Evolutionary conservation across 2,113 vertebrate genomes (phyloP), one percentile per base, ranked within the genome.

Genomic region (Chunga burmeisteri): DNA sequence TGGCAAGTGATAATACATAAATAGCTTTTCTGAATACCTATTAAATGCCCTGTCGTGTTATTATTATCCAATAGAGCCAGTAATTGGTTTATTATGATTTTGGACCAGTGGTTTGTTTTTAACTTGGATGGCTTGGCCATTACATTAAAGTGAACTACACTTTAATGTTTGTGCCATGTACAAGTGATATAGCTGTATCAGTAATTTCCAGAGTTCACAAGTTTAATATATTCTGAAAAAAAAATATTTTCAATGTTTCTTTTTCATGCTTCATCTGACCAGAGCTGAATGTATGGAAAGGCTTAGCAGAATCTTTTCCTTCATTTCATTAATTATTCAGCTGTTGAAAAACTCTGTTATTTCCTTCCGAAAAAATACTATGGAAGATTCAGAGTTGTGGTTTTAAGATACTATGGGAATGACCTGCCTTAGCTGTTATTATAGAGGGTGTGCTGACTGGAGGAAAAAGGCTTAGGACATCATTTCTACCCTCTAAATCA

Each of bases 1-100:
- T 97, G 94, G 92, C 92, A 88, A 89, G 55, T 70, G 63, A 90
- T 88, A 92, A 80, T 74, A 91, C 46, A 83, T 62, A 81, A 82
- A 53, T 55, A 72, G 66, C 66, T 86, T 90, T 96, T 63, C 17
- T 86, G 42, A 92, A 88, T 86, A 50, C 71, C 14, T 56, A 34
- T 70, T 61, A 94, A 88, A 67, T 81, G n/a, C 50, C 86, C 70
- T 77, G 30, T 78, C 1, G 0, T 95, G 17, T 88, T 96, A 72
- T 58, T 95, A 80, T 93, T 90, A 83, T 81, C 29, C 59, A 81
- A 58, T 66, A 1, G 6, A 94, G 53, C 34, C 2, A 1, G 40
- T 86, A 88, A 90, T 72, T 70, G 6, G 22, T 96, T 94, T 94
- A 80, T 94, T 88, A 55, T 88, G 63, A n/a, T 83, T 96, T 88